Conservation (phyloP, 2,888 invertebrate genomes). For the Trichopoda pennipes region DNA sequence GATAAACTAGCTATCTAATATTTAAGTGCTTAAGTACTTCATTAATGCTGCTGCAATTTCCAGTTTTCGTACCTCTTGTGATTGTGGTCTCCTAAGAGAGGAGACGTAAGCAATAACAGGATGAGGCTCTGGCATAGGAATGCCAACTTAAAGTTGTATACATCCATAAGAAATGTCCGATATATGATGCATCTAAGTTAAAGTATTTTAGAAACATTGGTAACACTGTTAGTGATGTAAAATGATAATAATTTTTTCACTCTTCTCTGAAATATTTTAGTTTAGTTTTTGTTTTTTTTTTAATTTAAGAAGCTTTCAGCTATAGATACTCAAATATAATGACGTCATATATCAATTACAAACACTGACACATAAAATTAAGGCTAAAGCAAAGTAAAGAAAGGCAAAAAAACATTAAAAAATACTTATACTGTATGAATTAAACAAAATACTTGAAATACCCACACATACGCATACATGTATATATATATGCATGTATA, state of each 20-base stretch:
- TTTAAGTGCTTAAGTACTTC: no score
- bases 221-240: constrained; percentile 3
- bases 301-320: constrained; percentile 18
- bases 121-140: no score
- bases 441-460: not conserved
- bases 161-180: no score
- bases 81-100: no score
- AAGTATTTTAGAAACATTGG: not conserved
- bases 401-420: not conserved
- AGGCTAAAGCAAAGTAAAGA: constrained; percentile 6
- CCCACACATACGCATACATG: no score
- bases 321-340: constrained; percentile 41
- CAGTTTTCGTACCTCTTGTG: no score
- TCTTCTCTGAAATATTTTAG: constrained; percentile 8
- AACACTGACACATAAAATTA: not conserved
- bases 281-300: not conserved
- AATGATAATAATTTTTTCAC: constrained; percentile 4
- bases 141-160: no score
- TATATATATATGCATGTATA: no score
- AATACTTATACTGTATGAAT: not conserved
- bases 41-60: no score
- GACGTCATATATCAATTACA: constrained; percentile 51
- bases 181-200: not conserved
- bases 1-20: no score
- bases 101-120: no score